Percentiles rank a stretch among this genome's conserved stretches.
These are phyloP conservation scores for Cirrhinus molitorella DNA, from an alignment of 2,797 vertebrate species.

Conservation along the genomic window DNA sequence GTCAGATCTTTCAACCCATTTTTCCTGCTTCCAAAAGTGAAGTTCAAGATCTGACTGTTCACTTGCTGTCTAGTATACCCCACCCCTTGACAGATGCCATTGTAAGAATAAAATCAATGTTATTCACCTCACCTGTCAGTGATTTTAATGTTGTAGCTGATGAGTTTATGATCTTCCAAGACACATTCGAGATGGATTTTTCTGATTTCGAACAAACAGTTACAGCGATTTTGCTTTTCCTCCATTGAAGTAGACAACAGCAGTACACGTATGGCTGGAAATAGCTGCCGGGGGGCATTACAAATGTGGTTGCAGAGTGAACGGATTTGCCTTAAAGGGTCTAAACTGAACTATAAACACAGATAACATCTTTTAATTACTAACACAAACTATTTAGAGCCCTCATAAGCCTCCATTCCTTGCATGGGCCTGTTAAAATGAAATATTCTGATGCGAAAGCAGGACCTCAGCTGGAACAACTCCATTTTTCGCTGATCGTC, in stretches of 20 bases:
- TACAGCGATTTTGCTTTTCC: background rate
- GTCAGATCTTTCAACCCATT: background rate
- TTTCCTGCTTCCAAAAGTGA: background rate
- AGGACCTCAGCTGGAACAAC: background rate
- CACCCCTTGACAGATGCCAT: background rate
- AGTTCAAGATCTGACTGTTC: background rate
- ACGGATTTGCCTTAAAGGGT: constrained; percentile 2
- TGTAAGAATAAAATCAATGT: constrained; percentile 1
- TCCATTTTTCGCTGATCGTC: background rate
- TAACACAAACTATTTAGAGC: background rate
- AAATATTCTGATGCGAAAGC: background rate
- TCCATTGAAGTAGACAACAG: background rate
- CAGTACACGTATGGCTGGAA: background rate
- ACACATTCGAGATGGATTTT: background rate
- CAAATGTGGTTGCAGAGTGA: background rate
- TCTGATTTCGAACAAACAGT: background rate
- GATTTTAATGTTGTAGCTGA: background rate
- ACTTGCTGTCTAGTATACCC: background rate
- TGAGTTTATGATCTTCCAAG: background rate
- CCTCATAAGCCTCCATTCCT: background rate
- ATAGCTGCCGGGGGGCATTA: background rate
- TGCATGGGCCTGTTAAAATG: background rate
- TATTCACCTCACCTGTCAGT: background rate
- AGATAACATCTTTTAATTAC: background rate
- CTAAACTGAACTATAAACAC: background rate